Evolutionary conservation across 2,888 invertebrate species (phyloP), one percentile per base, ranked within the genome.

Genomic region (Parnassius smintheus): DNA sequence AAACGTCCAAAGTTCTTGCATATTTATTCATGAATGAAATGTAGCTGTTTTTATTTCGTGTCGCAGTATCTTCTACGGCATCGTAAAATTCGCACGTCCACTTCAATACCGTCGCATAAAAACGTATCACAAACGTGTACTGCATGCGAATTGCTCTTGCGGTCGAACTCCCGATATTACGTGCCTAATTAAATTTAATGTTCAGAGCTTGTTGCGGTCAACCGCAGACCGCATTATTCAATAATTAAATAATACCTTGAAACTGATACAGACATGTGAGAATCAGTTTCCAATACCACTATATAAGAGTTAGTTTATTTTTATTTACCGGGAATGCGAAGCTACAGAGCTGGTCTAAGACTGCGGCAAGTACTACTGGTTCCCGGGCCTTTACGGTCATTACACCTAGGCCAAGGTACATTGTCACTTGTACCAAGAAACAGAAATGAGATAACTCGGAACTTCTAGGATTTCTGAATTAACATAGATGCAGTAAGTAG

Each of bases 161-260:
- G 63, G 60, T 60, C 25, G 46, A 49, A 60, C 44, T 41, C 42
- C 53, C 60, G 53, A 53, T 44, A 54, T 72, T 75, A 75, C 72
- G 70, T 74, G 71, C 74, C 70, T 80, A 80, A 84, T 85, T 82
- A 81, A 75, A 83, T 81, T 75, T 75, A 77, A 74, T 78, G 75
- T 71, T 66, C 74, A 72, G 68, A 64, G 70, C 70, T 73, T 76
- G 72, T 75, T 77, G 79, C 70, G 78, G 80, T 77, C 66, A 56
- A 75, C 82, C 81, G 69, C 82, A 75, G 74, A 66, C 70, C 77
- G 76, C 78, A 78, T 78, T 75, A 68, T 75, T 67, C 66, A 71
- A 75, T 73, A 75, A 78, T 76, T 79, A 75, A 73, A 73, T 67
- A 66, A 66, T 72, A 68, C 69, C 74, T 71, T 69, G 71, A 72